phyloP scores from a whole-genome alignment of 1,140 invertebrate genomes.

The Antheraea mylitta region DNA sequence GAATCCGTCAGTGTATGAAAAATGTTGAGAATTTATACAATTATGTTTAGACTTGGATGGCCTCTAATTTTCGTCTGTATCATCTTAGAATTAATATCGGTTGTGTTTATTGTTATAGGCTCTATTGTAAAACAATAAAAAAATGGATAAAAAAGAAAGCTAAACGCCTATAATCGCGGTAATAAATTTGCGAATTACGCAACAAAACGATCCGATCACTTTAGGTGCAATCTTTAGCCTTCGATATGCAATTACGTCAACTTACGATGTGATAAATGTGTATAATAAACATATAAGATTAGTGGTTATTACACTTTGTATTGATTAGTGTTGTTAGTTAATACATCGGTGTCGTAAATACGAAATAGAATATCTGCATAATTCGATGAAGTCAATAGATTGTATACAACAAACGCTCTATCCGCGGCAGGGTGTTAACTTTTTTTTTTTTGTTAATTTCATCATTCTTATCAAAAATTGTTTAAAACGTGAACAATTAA shows the following conservation, averaged over 20 bases:
- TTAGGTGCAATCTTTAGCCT: neutral
- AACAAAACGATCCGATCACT: neutral
- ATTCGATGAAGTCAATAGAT: neutral
- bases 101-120: too few species aligned
- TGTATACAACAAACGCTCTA: neutral
- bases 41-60: too few species aligned
- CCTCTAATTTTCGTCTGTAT: too few species aligned
- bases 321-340: neutral
- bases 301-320: neutral
- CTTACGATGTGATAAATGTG: neutral
- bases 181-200: neutral
- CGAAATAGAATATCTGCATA: neutral
- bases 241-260: conserved; percentile 1
- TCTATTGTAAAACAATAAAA: too few species aligned
- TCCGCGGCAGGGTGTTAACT: too few species aligned
- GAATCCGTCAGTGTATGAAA: too few species aligned
- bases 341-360: neutral
- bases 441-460: too few species aligned
- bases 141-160: neutral
- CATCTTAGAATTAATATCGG: too few species aligned
- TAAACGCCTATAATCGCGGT: neutral
- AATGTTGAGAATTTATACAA: too few species aligned
- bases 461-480: too few species aligned
- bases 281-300: neutral
- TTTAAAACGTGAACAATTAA: too few species aligned